A percentile compares a stretch with the other conserved stretches of the same genome.
Conservation (phyloP, 2,888 invertebrate genomes). For the Ochropacha duplaris region DNA sequence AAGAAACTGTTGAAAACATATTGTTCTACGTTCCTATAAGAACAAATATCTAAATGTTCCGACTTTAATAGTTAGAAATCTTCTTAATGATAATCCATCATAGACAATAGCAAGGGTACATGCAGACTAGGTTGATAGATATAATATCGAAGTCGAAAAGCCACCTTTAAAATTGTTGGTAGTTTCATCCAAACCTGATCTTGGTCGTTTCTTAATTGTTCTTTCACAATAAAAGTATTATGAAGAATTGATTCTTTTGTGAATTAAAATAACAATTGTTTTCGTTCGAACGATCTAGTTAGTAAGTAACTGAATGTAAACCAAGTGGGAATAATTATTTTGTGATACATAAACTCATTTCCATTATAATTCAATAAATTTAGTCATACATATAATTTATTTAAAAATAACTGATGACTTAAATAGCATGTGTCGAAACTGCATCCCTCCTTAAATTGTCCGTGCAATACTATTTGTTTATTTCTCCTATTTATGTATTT, state of each 20-base stretch:
- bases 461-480: background rate
- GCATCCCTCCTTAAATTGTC: background rate
- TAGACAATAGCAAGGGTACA: conserved; percentile 13
- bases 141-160: no score
- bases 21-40: background rate
- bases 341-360: background rate
- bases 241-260: no score
- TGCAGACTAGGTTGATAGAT: background rate
- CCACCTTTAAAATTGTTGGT: no score
- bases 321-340: background rate
- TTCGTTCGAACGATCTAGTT: background rate
- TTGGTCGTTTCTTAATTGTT: no score
- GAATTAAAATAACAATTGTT: no score
- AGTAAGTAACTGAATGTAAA: background rate
- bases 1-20: background rate
- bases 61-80: conserved; percentile 22
- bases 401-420: background rate
- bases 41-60: conserved; percentile 26
- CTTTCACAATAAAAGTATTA: no score
- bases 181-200: no score
- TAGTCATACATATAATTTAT: background rate
- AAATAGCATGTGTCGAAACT: background rate
- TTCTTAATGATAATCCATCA: conserved; percentile 14
- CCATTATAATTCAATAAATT: background rate
- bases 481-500: background rate